A percentile compares a stretch with the other conserved stretches of the same genome.
Evolutionary conservation across 2,113 vertebrate species (phyloP).

Genomic region (Onychostruthus taczanowskii): DNA sequence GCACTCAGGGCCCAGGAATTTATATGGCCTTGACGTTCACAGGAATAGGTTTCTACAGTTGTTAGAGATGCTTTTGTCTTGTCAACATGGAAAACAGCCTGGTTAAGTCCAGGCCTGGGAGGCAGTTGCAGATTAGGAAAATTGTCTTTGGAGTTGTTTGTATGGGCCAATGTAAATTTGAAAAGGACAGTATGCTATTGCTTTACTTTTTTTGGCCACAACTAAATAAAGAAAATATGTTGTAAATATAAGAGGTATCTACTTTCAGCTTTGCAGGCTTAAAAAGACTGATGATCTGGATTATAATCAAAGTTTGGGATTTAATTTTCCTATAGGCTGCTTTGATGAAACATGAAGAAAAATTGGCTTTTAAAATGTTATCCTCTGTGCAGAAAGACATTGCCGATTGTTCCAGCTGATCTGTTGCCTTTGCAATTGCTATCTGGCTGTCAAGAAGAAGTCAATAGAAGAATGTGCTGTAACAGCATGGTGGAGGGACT

Average conservation of each 20-base stretch:
- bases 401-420: not conserved
- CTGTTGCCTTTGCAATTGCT: not conserved
- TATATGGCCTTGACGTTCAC: not conserved
- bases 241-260: conserved; percentile 8
- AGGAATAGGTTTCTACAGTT: not conserved
- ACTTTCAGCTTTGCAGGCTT: conserved; percentile 26
- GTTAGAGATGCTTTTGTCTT: not conserved
- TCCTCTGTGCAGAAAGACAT: not conserved
- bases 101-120: not conserved
- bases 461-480: not conserved
- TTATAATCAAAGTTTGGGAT: not conserved
- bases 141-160: not conserved
- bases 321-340: not conserved
- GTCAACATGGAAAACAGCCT: not conserved
- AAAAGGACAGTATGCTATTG: not conserved
- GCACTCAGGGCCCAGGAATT: not conserved
- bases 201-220: not conserved
- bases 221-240: conserved; percentile 30
- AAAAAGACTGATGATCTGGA: not conserved
- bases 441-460: not conserved
- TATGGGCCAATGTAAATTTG: conserved; percentile 25
- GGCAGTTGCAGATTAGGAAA: not conserved
- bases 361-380: not conserved
- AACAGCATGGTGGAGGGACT: not conserved
- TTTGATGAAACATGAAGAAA: conserved; percentile 9